Evolutionary conservation across 2,113 vertebrate genomes (phyloP).

Genomic region (Pluvianellus socialis): DNA sequence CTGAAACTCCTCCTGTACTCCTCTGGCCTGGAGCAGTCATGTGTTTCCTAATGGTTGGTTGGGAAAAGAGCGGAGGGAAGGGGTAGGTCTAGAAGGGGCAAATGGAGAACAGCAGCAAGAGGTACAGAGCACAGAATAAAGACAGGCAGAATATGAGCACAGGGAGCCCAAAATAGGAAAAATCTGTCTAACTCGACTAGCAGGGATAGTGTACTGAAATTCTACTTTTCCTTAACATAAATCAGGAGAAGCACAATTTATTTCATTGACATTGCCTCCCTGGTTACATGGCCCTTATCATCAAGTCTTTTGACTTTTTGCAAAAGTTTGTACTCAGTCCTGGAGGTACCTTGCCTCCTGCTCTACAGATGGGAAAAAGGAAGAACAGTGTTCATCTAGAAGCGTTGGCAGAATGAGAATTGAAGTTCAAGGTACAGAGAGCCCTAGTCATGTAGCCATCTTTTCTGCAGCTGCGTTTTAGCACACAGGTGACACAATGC

Average conservation of each 20-base stretch:
- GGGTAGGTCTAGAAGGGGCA: neutral
- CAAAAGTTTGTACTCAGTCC: neutral
- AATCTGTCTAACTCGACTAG: neutral
- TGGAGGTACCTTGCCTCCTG: neutral
- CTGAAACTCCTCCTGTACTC: neutral
- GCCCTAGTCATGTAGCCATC: neutral
- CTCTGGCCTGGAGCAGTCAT: neutral
- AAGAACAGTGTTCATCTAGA: neutral
- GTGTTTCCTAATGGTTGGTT: neutral
- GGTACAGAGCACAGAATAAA: neutral
- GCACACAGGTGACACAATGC: neutral
- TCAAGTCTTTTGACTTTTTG: neutral
- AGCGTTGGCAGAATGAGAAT: accelerated
- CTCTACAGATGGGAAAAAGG: neutral
- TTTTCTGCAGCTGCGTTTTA: neutral
- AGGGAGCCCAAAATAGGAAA: neutral
- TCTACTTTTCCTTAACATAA: neutral
- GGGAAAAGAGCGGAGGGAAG: neutral
- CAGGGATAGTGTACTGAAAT: neutral
- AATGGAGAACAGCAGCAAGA: neutral
- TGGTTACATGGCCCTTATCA: accelerated
- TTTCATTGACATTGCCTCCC: neutral
- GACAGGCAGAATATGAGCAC: neutral
- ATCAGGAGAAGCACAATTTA: neutral
- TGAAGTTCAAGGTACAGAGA: neutral